Evolutionary conservation across 1,140 invertebrate genomes (phyloP).

Genomic region (Zelostemma sp.): DNA sequence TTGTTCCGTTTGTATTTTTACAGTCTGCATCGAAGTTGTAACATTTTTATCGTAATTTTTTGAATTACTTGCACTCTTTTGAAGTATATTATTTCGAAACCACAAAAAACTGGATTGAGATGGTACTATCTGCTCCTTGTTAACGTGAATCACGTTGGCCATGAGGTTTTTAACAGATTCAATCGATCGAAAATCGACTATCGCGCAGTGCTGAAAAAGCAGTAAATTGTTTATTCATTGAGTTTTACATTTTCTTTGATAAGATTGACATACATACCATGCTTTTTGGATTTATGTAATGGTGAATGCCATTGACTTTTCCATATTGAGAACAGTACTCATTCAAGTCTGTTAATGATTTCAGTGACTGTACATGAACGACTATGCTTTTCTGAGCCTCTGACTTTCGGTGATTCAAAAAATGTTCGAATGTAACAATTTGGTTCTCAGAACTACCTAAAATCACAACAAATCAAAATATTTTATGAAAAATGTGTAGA

Average conservation of each 20-base stretch:
- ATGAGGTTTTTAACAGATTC: conserved; percentile 65
- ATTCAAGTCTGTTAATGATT: conserved; percentile 74
- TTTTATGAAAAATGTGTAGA: neutral
- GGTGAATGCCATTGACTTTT: conserved; percentile 72
- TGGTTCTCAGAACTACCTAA: too few species aligned
- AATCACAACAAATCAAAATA: too few species aligned
- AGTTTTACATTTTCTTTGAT: neutral
- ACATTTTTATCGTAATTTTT: conserved; percentile 14
- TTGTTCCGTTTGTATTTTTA: neutral
- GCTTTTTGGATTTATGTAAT: conserved; percentile 72
- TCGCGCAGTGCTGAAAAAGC: conserved; percentile 74
- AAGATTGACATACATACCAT: conserved; percentile 50
- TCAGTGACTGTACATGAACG: conserved; percentile 75
- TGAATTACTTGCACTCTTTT: conserved; percentile 42
- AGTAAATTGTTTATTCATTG: neutral
- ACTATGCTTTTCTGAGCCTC: conserved; percentile 75
- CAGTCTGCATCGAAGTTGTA: conserved; percentile 3
- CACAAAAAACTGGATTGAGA: conserved; percentile 77
- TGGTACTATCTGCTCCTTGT: conserved; percentile 71
- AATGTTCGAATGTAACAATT: conserved; percentile 58
- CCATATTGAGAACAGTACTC: conserved; percentile 76
- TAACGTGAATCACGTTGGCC: conserved; percentile 63
- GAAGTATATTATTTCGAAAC: conserved; percentile 71
- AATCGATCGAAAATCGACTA: conserved; percentile 75
- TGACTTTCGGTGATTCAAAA: conserved; percentile 61